Base-by-base conservation (phyloP, 2,888 invertebrate species). In the Nomada goodeniana region DNA sequence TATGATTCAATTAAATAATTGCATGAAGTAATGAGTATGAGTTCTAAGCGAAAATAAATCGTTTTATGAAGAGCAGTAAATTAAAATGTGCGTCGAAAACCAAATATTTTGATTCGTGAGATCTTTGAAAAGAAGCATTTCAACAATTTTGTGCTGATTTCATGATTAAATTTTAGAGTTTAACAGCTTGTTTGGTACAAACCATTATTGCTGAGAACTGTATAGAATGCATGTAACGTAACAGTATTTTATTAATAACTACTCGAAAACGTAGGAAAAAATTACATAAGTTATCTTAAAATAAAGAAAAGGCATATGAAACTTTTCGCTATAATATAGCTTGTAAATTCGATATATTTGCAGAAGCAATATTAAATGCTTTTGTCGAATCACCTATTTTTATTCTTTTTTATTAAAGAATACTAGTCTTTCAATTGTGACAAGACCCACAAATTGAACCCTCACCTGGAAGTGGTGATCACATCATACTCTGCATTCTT, bases 391-490 rank as follows among this genome's bases (percentile, higher is more conserved):
- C 44, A 23, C 59, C 29, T 61, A 68, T 36, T n/a, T 29, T 13
- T 44, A 20, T 69, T 50, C 13, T 50, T 10, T 44, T 57, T 42
- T 13, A 29, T 57, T 42, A 26, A 13, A 18, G n/a, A 47, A 20
- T 29, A 60, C 18, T 44, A 23, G n/a, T 52, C 55, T 76, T 52
- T 26, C 44, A 68, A 60, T 84, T 55, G 47, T 60, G 44, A 67
- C 82, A 76, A 78, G 71, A 82, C 83, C 80, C 77, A 75, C 83
- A 82, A 82, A 57, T 57, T 88, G 80, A 82, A 89, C 83, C 89
- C 92, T 93, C 92, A 93, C 93, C 93, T 93, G 91, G 93, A 92
- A 89, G 91, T 90, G 78, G 93, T 93, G 89, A 93, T 91, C 91
- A 93, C 93, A 90, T 93, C 93, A 92, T 93, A 93, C 88, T 93